Evolutionary conservation across 2,888 invertebrate species (phyloP).

Genomic region (Neoascia interrupta): DNA sequence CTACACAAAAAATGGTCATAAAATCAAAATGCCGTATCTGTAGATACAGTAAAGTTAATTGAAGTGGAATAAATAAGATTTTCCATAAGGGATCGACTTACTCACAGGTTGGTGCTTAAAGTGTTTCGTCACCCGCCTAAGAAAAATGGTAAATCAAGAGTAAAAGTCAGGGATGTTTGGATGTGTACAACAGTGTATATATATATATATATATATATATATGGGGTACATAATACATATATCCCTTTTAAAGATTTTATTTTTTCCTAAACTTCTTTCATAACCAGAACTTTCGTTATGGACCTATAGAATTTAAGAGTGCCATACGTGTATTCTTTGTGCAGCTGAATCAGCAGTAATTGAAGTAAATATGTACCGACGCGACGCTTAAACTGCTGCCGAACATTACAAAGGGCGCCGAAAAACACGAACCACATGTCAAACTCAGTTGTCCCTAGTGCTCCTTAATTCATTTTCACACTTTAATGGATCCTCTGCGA

Average conservation of each 20-base stretch:
- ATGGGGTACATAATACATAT: too few species aligned
- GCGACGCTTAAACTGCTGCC: too few species aligned
- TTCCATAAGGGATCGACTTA: constrained; percentile 42
- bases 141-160: background rate
- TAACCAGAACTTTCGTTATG: too few species aligned
- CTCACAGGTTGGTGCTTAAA: constrained; percentile 32
- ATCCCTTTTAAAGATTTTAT: too few species aligned
- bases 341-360: too few species aligned
- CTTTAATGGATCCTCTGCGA: background rate
- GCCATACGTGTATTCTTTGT: too few species aligned
- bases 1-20: constrained; percentile 34
- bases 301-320: too few species aligned
- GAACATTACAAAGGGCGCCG: too few species aligned
- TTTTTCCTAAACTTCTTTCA: too few species aligned
- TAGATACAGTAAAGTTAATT: constrained; percentile 59
- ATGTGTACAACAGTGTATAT: background rate
- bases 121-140: background rate
- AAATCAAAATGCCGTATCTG: constrained; percentile 59
- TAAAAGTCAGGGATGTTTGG: background rate
- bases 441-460: too few species aligned
- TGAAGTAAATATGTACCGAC: too few species aligned
- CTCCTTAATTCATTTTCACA: constrained; percentile 6
- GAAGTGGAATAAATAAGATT: constrained; percentile 61
- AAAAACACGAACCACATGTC: too few species aligned
- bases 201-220: background rate